phyloP scores from a whole-genome alignment of 2,888 invertebrate genomes.

The Ypsolopha scabrella region DNA sequence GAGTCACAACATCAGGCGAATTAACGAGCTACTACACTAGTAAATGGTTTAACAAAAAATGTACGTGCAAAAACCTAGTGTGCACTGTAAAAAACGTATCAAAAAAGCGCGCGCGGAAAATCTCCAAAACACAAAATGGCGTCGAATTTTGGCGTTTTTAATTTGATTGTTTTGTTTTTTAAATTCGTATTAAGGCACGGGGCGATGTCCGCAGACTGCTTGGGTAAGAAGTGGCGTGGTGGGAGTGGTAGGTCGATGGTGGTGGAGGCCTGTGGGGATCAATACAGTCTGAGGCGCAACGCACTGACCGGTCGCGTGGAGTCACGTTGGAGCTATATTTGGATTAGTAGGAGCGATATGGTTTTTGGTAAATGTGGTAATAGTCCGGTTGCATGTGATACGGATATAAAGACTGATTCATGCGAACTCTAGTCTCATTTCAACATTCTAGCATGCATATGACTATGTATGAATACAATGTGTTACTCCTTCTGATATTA shows the following conservation, averaged over 20 bases:
- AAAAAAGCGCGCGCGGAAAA: neutral
- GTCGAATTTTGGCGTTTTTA: conserved; percentile 15
- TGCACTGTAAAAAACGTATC: neutral
- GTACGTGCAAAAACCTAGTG: neutral
- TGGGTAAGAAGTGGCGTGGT: conserved; percentile 34
- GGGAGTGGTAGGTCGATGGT: conserved; percentile 53
- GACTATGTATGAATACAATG: neutral
- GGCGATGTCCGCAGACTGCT: conserved; percentile 59
- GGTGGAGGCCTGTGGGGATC: conserved; percentile 49
- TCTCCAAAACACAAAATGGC: neutral
- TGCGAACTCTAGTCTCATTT: neutral
- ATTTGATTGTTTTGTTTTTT: conserved; percentile 13
- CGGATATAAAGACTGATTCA: neutral
- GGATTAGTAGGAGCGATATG: neutral
- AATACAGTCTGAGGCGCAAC: conserved; percentile 53
- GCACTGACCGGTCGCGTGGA: conserved; percentile 56
- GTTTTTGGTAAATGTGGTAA: neutral
- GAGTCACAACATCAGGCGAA: neutral
- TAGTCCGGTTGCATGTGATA: too few relatives aligned
- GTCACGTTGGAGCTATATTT: neutral
- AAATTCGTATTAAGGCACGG: conserved; percentile 26
- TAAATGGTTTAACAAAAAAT: neutral
- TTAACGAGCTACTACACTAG: neutral
- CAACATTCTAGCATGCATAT: neutral
- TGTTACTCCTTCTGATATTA: too few relatives aligned